Conservation (phyloP, 2,888 invertebrate genomes). For the Spatulosminthurus flaviceps region DNA sequence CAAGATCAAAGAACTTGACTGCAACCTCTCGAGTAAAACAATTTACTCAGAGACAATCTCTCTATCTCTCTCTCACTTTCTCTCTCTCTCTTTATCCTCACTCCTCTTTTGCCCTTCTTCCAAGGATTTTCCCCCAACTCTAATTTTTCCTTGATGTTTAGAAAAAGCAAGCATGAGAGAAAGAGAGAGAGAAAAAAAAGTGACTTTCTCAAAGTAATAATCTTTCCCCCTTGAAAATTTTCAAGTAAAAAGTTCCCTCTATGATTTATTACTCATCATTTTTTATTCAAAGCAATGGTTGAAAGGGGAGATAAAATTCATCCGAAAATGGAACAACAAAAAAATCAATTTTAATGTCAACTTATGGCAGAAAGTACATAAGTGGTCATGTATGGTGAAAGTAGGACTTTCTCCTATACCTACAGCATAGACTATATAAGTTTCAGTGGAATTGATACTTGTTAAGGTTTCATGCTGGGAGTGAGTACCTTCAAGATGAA, state of each 20-base stretch:
- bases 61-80: background rate
- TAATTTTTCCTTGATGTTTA: background rate
- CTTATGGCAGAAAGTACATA: too few species aligned
- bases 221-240: background rate
- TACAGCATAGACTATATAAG: background rate
- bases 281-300: too few species aligned
- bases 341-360: background rate
- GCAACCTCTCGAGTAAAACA: conserved; percentile 10
- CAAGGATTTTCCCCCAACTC: conserved; percentile 15
- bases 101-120: background rate
- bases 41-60: conserved; percentile 4
- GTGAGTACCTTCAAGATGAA: conserved; percentile 39
- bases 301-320: too few species aligned
- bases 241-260: too few species aligned
- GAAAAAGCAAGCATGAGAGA: too few species aligned
- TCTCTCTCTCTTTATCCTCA: conserved; percentile 9
- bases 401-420: too few species aligned
- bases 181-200: background rate
- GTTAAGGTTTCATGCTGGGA: conserved; percentile 32
- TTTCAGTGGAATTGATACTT: conserved; percentile 37
- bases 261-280: too few species aligned
- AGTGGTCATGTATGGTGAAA: too few species aligned
- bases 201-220: background rate
- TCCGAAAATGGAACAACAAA: too few species aligned
- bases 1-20: conserved; percentile 5